Evolutionary conservation across 2,797 vertebrate species (phyloP), one percentile per base, ranked within the genome.

Genomic region (Otolemur crassicaudatus): DNA sequence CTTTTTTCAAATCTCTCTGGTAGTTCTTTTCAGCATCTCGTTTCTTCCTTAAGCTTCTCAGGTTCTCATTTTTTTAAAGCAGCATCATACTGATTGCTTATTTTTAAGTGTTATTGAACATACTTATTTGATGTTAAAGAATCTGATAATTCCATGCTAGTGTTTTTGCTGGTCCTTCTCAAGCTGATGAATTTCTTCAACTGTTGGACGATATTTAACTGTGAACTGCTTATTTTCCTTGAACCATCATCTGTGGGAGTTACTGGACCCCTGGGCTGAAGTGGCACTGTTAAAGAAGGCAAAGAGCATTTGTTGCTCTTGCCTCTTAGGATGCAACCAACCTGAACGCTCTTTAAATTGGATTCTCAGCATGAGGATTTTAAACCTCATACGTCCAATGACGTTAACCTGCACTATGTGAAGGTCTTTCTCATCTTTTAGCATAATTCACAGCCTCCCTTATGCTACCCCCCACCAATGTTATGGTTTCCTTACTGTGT

Each of bases 11-110:
- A 65, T 61, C 23, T 43, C 2, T 49, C n/a, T 90, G 40, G 22
- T n/a, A 8, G 77, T 49, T 81, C 12, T 90, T 93, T 75, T 34
- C 0, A 88, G 14, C 25, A 80, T 80, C 34, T 80, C 87, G 6
- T 80, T 84, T 94, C 49, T 77, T 95, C 20, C 40, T 69, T 85
- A 88, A 27, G 49, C 7, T 49, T 53, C 43, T 22, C 91, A 86
- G 58, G 14, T 76, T 79, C 37, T 80, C 5, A 0, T 17, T 89
- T 58, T 88, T 56, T 61, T 60, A 92, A 34, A 67, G 79, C 61
- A 58, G 22, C 46, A 94, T 56, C 37, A 77, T 31, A 29, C 17
- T 67, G 43, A 56, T 13, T 14, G 6, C 37, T 94, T 93, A 79
- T 75, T 86, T 90, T 87, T 79, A 94, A 82, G 56, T 40, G 3